Evolutionary conservation across 1,140 invertebrate species (phyloP), one percentile per base, ranked within the genome.

Genomic region (Rhopalosiphum maidis): DNA sequence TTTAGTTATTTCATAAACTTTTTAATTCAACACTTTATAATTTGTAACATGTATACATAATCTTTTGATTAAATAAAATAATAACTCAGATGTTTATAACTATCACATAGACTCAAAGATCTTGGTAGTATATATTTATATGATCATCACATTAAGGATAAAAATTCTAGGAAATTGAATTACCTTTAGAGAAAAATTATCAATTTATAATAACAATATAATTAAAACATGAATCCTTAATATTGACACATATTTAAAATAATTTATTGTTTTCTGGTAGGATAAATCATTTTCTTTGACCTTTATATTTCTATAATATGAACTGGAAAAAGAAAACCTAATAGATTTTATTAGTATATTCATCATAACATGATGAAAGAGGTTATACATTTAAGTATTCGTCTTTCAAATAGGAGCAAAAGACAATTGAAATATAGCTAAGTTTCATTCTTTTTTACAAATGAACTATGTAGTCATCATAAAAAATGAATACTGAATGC

Each of bases 401-500:
- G 46, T 46, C 8, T 46, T 86, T 86, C 85, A 86, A 41, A 86
- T 86, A 86, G 85, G 85, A 86, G 85, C 85, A 41, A 86, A 86
- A 86, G 85, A 86, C 85, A 86, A 86, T 86, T 86, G 85, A 41
- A 86, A 30, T 30, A 86, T 86, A 43, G 41, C 85, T 86, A 46
- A 46, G 46, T 86, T 86, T 86, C 85, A 86, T 41, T 8, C 23
- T 46, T 9, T n/a, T n/a, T n/a, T 46, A 46, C 85, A 86, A 86
- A 86, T 86, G 85, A 86, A 86, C 85, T 86, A 86, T 86, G 85
- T 48, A 0, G 35, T 93, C 51, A 82, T 82, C 68, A 35, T 82
- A 23, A 21, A 82, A 82, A 37, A 37, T 82, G 37, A 37, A 23
- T 60, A 60, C 25, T 30, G 11, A n/a, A n/a, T 54, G 35, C 54